phyloP scores from a whole-genome alignment of 2,888 invertebrate genomes.

The Podabrus alpinus region DNA sequence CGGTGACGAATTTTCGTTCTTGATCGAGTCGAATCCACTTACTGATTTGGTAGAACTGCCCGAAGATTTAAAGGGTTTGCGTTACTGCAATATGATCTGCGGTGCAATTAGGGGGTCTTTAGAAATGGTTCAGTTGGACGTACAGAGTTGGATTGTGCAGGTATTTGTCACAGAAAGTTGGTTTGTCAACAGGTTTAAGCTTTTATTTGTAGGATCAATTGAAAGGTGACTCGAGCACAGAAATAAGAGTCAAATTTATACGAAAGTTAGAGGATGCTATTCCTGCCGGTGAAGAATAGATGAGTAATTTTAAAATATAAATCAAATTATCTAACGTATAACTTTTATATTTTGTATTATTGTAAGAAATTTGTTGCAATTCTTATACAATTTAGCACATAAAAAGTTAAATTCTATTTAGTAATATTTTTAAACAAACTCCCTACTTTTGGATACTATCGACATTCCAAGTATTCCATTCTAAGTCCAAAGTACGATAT shows the following conservation, averaged over 20 bases:
- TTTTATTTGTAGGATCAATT: constrained; percentile 77
- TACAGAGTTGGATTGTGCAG: constrained; percentile 89
- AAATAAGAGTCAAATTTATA: constrained; percentile 92
- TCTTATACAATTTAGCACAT: not conserved
- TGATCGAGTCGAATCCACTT: constrained; percentile 93
- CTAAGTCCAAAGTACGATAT: too few species aligned
- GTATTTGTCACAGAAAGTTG: constrained; percentile 32
- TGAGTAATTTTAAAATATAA: constrained; percentile 12
- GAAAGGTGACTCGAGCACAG: constrained; percentile 92
- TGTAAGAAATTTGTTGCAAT: not conserved
- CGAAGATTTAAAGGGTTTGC: constrained; percentile 76
- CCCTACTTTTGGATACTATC: too few species aligned
- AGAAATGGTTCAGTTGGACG: constrained; percentile 98
- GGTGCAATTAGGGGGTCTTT: constrained; percentile 92
- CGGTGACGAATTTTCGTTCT: constrained; percentile 94
- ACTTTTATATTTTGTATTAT: not conserved
- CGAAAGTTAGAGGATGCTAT: constrained; percentile 95
- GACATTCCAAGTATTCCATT: too few species aligned
- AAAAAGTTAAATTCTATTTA: not conserved
- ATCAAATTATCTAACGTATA: not conserved
- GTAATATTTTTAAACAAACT: too few species aligned
- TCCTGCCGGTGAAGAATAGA: constrained; percentile 96
- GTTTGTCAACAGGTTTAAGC: not conserved
- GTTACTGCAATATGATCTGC: constrained; percentile 91
- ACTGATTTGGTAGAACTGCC: constrained; percentile 98